A percentile compares a stretch with the other conserved stretches of the same genome.
Evolutionary conservation across 2,797 vertebrate species (phyloP).

Genomic region (Pelochelys cantorii): DNA sequence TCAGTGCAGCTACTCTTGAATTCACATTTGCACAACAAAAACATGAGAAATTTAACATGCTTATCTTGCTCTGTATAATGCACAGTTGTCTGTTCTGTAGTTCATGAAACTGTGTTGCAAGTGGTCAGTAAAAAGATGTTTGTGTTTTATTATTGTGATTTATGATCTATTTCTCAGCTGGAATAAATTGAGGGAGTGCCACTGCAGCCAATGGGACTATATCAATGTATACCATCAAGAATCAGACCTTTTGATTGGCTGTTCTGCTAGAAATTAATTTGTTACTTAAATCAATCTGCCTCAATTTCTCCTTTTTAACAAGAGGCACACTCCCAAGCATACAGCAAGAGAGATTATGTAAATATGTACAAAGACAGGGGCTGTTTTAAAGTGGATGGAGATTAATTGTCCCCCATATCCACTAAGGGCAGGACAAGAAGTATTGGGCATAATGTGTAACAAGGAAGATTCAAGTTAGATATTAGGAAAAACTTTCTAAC

Average conservation of each 20-base stretch:
- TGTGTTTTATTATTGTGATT: not conserved
- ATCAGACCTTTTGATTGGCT: not conserved
- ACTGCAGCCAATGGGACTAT: not conserved
- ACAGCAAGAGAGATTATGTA: not conserved
- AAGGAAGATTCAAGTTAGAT: too few relatives aligned
- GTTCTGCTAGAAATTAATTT: constrained; percentile 17
- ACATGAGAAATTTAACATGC: not conserved
- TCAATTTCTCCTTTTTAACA: constrained; percentile 1
- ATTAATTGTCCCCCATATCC: too few relatives aligned
- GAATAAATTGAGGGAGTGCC: not conserved
- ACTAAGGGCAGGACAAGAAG: too few relatives aligned
- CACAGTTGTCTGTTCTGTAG: not conserved
- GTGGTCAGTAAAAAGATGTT: not conserved
- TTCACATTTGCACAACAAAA: not conserved
- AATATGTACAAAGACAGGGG: constrained; percentile 48
- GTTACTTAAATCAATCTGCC: not conserved
- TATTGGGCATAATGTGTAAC: too few relatives aligned
- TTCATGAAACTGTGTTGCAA: not conserved
- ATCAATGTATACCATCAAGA: not conserved
- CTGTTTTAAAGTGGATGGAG: too few relatives aligned
- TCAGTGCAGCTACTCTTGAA: not conserved
- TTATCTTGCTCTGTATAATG: not conserved
- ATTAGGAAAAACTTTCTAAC: too few relatives aligned
- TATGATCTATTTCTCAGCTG: not conserved
- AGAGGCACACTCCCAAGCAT: not conserved